These are phyloP conservation scores for Mythimna loreyi DNA, from an alignment of 2,888 invertebrate species.

Conservation along the genomic window DNA sequence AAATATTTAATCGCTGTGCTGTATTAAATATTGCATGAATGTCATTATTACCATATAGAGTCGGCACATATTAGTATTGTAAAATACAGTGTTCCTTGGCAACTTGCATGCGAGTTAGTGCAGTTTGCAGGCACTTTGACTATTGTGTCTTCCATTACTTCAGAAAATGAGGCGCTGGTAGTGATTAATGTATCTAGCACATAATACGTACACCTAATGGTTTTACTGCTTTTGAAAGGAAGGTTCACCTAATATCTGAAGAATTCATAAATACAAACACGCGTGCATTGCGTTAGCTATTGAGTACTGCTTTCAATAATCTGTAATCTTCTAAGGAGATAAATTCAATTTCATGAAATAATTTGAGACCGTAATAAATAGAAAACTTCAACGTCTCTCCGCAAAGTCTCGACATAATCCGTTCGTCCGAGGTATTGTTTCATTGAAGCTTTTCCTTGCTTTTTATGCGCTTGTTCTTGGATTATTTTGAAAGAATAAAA, in stretches of 20 bases:
- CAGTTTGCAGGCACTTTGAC: neutral
- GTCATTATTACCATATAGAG: neutral
- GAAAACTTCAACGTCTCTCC: neutral
- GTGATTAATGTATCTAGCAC: neutral
- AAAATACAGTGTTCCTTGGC: constrained; percentile 4
- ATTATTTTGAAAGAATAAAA: constrained; percentile 10
- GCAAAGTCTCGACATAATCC: constrained; percentile 3
- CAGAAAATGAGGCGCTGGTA: neutral
- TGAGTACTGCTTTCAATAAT: no score
- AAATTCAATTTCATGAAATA: constrained; percentile 15
- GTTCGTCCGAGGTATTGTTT: constrained; percentile 21
- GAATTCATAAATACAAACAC: neutral
- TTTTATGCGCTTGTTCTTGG: neutral
- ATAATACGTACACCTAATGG: neutral
- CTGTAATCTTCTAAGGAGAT: neutral
- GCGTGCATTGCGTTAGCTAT: no score
- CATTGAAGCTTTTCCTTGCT: neutral
- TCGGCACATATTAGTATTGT: neutral
- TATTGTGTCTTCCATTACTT: constrained; percentile 19
- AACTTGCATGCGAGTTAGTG: neutral
- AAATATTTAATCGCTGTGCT: neutral
- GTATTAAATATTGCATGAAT: constrained; percentile 1
- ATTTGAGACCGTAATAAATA: constrained; percentile 7
- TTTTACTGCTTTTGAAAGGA: neutral
- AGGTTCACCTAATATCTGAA: neutral